These are phyloP conservation scores for Catharus bicknelli DNA, from an alignment of 2,113 vertebrate genomes.

Conservation along the genomic window DNA sequence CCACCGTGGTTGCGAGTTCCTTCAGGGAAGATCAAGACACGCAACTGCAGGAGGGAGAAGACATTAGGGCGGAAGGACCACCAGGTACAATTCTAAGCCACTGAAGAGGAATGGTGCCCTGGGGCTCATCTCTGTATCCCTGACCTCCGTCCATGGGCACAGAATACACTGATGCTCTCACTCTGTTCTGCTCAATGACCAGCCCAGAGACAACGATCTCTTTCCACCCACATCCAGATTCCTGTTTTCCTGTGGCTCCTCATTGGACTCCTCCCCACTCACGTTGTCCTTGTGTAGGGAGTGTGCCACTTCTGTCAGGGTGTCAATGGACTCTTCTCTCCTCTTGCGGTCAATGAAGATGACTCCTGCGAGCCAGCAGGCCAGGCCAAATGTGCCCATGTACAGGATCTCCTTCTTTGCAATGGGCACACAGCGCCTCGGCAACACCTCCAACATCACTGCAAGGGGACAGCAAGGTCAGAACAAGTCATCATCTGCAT, in stretches of 20 bases:
- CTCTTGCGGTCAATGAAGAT: slow-evolving; percentile 79
- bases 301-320: slow-evolving; percentile 72
- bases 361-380: slow-evolving; percentile 73
- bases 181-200: background rate
- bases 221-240: background rate
- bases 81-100: background rate
- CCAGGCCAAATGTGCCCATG: slow-evolving; percentile 75
- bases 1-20: slow-evolving; percentile 75
- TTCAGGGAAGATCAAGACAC: slow-evolving; percentile 78
- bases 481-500: background rate
- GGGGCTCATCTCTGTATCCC: background rate
- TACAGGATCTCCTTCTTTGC: slow-evolving; percentile 79
- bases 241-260: background rate
- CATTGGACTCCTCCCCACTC: slow-evolving; percentile 5
- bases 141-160: background rate
- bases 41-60: slow-evolving; percentile 57
- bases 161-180: background rate
- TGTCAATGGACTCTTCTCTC: slow-evolving; percentile 69
- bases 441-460: slow-evolving; percentile 74
- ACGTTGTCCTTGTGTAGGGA: slow-evolving; percentile 76
- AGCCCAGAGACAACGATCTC: background rate
- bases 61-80: background rate
- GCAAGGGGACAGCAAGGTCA: background rate
- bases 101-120: background rate
- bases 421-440: slow-evolving; percentile 69